A percentile compares a stretch with the other conserved stretches of the same genome.
phyloP scores from a whole-genome alignment of 1,140 invertebrate genomes.

The Leptestheria dahalacensis region DNA sequence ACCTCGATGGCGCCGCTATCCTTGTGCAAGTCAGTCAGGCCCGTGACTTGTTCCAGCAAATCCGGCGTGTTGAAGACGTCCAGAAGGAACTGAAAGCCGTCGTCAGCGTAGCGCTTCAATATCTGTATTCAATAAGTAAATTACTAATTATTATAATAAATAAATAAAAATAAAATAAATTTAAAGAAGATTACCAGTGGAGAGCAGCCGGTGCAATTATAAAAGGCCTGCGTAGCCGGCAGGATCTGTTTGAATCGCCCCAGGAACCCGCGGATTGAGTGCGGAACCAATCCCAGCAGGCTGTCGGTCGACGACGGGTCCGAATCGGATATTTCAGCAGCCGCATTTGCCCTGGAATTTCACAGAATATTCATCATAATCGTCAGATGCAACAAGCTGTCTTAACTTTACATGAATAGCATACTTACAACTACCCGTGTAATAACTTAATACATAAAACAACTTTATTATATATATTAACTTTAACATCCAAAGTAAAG shows the following conservation, averaged over 20 bases:
- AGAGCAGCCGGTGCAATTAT: slow-evolving; percentile 86
- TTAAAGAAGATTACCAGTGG: slow-evolving; percentile 27
- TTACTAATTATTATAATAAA: no score
- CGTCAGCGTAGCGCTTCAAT: slow-evolving; percentile 44
- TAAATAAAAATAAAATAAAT: no score
- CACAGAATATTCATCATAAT: slow-evolving; percentile 11
- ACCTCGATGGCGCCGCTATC: slow-evolving; percentile 46
- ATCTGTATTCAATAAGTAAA: no score
- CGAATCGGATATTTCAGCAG: slow-evolving; percentile 37
- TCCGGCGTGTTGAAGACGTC: slow-evolving; percentile 69
- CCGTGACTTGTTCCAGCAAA: slow-evolving; percentile 75
- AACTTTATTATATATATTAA: no score
- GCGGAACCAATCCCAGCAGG: slow-evolving; percentile 70
- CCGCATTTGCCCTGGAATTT: slow-evolving; percentile 39
- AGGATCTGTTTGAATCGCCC: slow-evolving; percentile 59
- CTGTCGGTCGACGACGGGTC: slow-evolving; percentile 34
- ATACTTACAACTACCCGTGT: no score
- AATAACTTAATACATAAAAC: no score
- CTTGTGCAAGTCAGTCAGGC: slow-evolving; percentile 56
- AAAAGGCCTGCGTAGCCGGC: slow-evolving; percentile 68
- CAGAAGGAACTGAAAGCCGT: slow-evolving; percentile 61
- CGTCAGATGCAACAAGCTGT: neutral
- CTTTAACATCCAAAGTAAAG: no score
- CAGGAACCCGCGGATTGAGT: slow-evolving; percentile 84
- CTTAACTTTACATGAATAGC: neutral